Conservation (phyloP, 1,140 invertebrate genomes). For the Zaprionus ornatus region DNA sequence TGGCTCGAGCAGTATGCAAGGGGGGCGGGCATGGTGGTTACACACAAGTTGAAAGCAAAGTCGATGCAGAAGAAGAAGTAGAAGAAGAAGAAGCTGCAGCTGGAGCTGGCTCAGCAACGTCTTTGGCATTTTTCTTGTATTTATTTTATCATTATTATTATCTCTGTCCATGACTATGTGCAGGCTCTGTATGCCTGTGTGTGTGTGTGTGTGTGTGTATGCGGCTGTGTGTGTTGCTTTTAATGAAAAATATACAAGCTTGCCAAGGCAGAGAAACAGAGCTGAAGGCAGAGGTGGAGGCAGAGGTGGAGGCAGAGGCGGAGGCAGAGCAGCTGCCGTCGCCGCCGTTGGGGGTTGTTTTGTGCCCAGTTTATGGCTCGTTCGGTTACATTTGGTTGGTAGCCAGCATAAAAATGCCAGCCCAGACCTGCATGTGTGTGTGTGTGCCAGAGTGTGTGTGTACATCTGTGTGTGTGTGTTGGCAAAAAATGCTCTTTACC, state of each 20-base stretch:
- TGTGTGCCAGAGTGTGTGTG: conserved; percentile 30
- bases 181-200: conserved; percentile 7
- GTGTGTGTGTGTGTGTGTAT: conserved; percentile 26
- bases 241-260: conserved; percentile 65
- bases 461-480: conserved; percentile 31
- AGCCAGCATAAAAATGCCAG: conserved; percentile 74
- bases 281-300: neutral
- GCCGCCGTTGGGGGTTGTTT: conserved; percentile 63
- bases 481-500: conserved; percentile 78
- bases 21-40: conserved; percentile 10
- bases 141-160: conserved; percentile 82
- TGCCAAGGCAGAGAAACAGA: conserved; percentile 5
- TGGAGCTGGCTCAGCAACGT: conserved; percentile 4
- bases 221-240: conserved; percentile 37
- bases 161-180: conserved; percentile 78
- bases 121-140: conserved; percentile 67
- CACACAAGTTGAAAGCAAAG: neutral
- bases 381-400: conserved; percentile 80
- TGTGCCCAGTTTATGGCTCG: conserved; percentile 73
- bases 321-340: neutral
- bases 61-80: neutral
- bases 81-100: neutral
- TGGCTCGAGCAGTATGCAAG: neutral
- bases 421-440: conserved; percentile 34
- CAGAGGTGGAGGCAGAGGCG: neutral